Evolutionary conservation across 1,140 invertebrate genomes (phyloP), one percentile per base, ranked within the genome.

Genomic region (Drosophila parabipectinata): DNA sequence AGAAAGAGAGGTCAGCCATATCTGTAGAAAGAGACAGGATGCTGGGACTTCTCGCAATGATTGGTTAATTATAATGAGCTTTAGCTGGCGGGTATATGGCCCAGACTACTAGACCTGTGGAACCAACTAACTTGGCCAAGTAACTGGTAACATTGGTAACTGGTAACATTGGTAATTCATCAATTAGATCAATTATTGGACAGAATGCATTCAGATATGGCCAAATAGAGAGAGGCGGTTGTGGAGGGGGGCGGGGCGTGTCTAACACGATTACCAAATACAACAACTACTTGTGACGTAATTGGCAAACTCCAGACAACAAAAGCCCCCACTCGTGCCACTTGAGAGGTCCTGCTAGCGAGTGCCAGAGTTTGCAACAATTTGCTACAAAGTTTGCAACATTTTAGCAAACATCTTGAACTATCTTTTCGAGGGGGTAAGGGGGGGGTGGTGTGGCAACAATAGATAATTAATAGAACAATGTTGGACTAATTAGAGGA

Each of bases 1-100:
- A 14, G 6, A 32, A n/a, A 44, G 3, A 21, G 3, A 47, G 12
- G 0, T 6, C 34, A 37, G 1, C 10, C 9, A 1, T 1, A 18
- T 9, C n/a, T 6, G 10, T 34, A 7, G 21, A 15, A 8, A 21
- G 21, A 32, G 18, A 4, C 8, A 5, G 45, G 60, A 39, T 10
- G 47, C 50, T 9, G 18, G 24, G 47, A 57, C 45, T 75, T 59
- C 61, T 69, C 66, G 50, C 79, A 81, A 75, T 85, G 82, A 85
- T 85, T 85, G 81, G 77, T 77, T 85, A 85, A 85, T 85, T 85
- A 87, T 87, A 87, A 87, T 68, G 62, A 87, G 81, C 82, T 87
- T 87, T 85, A 85, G 63, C 77, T 68, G 62, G 50, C 60, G 47
- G 64, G 48, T 28, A 51, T 41, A 51, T 44, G 28, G 21, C 21